Evolutionary conservation across 2,797 vertebrate species (phyloP), one percentile per base, ranked within the genome.

Genomic region (Sebastes itinus): DNA sequence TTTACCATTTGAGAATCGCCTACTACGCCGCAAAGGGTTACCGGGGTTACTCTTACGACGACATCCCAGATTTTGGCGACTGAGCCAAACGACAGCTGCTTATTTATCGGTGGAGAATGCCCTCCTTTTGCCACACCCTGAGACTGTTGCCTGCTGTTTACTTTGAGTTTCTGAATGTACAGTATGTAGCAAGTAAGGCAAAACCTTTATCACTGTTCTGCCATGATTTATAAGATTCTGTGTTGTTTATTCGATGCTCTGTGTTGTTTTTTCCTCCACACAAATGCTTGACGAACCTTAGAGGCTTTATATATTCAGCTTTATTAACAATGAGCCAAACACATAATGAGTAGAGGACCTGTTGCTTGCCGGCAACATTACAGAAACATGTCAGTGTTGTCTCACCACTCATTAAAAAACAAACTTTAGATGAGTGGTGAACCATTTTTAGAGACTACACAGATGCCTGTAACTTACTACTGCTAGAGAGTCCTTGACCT

Each of bases 1-100:
- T 99, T 87, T 99, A 99, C 92, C 98, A 99, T 86, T 92, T 99
- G 86, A 97, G 97, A 82, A 99, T 99, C 1, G 98, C 98, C 8
- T 99, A 97, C 94, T 99, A 97, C 0, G 98, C 98, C 7, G 97
- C 97, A 78, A 97, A 97, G 84, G 98, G 98, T 90, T 98, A 99
- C 95, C 93, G 97, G 2, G 98, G 98, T 71, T 99, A 98, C 86
- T 99, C 98, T 76, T 99, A 98, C 0, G 98, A 99, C 0, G 98
- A 99, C 91, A 99, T 99, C 90, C 98, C 98, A 0, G 98, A 99
- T 78, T 99, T 99, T 8, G 98, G 98, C 1, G 97, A 99, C 82
- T 99, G 96, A 97, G 25, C n/a, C 42, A 11, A 65, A 32, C 9
- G 4, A 11, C 27, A n/a, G 49, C 46, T 11, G 38, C 62, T 28